A percentile compares a stretch with the other conserved stretches of the same genome.
Conservation (phyloP, 2,888 invertebrate species). For the Hyles lineata region DNA sequence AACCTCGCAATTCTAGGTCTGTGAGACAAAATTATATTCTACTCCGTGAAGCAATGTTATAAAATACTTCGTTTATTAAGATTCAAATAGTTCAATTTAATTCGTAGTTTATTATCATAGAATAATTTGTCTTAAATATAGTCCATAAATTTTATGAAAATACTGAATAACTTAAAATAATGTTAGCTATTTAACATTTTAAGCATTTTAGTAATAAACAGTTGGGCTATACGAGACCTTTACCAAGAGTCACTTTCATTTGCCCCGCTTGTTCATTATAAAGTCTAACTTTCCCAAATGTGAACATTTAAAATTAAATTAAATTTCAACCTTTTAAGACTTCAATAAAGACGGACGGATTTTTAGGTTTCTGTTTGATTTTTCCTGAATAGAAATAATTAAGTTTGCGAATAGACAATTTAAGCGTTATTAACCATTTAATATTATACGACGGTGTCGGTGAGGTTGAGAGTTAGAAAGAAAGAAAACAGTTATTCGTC, state of each 20-base stretch:
- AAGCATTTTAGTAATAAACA: conserved; percentile 7
- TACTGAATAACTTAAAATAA: not conserved
- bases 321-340: not conserved
- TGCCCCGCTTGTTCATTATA: not conserved
- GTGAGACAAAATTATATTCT: no score
- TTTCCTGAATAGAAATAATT: not conserved
- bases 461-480: no score
- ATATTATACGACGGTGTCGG: no score
- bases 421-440: no score
- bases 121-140: not conserved
- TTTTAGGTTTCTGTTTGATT: not conserved
- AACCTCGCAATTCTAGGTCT: no score
- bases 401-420: not conserved
- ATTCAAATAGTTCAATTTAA: not conserved
- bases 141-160: not conserved
- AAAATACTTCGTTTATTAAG: no score
- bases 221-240: not conserved
- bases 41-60: no score
- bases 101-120: not conserved
- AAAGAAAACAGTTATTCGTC: no score
- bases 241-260: conserved; percentile 20
- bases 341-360: not conserved
- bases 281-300: not conserved
- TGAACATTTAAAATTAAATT: conserved; percentile 1
- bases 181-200: conserved; percentile 14